Base-by-base conservation (phyloP, 2,888 invertebrate genomes). In the Pammene aurita region DNA sequence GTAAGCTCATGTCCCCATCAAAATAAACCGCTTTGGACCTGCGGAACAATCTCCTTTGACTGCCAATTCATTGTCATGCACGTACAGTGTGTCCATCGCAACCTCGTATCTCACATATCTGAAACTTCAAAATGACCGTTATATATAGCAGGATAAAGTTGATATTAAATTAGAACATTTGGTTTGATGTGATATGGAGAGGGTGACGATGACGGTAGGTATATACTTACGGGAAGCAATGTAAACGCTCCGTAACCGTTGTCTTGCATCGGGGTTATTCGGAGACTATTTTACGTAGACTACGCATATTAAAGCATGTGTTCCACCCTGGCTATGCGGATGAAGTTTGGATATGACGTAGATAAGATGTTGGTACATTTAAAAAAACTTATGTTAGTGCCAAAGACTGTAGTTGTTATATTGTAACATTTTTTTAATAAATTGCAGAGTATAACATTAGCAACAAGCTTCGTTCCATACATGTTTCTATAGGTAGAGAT, bases 11-110 rank as follows among this genome's bases (percentile, higher is more conserved):
- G 35, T 50, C 34, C 35, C 60, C 34, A 48, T 60, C 60, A 60
- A 60, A 48, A 60, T 48, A 46, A 50, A 38, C 38, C 38, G 14
- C 38, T 38, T 61, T 35, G 11, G 35, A 61, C 34, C 60, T 60
- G 48, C 48, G 48, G 38, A 16, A 38, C 61, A 61, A 61, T 61
- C 38, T 50, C 61, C 61, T 61, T 61, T 61, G 61, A 61, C 48
- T 61, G 48, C 48, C 61, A 50, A 48, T 61, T 61, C 61, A 61
- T 61, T 61, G 61, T 50, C 48, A 50, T 61, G 61, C 61, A 60
- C 48, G 38, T 48, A 34, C 13, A n/a, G n/a, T n/a, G n/a, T n/a
- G 10, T 50, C 57, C 41, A 50, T 5, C n/a, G 2, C 4, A 26
- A 48, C 41, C 41, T 66, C 66, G 14, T 57, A 50, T 58, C 7